Percentiles rank a stretch among this genome's conserved stretches.
Conservation (phyloP, 2,113 vertebrate species). For the Origma solitaria region DNA sequence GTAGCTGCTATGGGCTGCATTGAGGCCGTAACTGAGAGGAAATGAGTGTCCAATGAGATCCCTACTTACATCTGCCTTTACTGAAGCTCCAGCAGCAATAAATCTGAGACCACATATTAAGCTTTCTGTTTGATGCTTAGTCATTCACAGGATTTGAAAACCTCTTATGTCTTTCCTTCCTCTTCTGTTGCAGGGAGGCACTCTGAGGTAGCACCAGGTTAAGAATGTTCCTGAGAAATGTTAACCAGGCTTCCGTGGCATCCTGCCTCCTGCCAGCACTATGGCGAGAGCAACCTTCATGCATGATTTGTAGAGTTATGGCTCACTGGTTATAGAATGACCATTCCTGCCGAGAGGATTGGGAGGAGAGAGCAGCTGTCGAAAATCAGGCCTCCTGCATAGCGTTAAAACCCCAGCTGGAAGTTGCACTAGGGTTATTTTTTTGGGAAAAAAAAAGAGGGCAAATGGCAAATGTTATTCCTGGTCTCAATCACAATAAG, state of each 20-base stretch:
- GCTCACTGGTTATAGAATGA: not conserved
- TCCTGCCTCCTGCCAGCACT: not conserved
- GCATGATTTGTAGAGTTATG: not conserved
- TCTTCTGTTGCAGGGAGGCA: not conserved
- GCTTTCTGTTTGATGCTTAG: not conserved
- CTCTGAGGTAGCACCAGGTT: not conserved
- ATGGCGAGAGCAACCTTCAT: not conserved
- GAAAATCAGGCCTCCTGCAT: not conserved
- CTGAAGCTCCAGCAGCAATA: not conserved
- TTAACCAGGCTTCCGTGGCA: not conserved
- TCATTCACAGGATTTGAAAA: not conserved
- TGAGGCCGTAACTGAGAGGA: not conserved
- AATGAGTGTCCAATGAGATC: not conserved
- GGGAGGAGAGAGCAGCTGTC: not conserved
- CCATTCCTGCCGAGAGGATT: not conserved
- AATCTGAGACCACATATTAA: not conserved
- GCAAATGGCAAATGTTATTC: not conserved
- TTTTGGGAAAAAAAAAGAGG: not conserved
- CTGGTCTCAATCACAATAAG: not conserved
- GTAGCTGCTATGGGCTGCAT: not conserved
- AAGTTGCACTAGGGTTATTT: not conserved
- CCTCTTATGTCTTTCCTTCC: not conserved
- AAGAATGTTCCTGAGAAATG: not conserved
- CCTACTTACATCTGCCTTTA: not conserved
- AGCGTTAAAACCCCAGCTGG: not conserved